phyloP scores from a whole-genome alignment of 1,140 invertebrate species.

The Drosophila ficusphila region DNA sequence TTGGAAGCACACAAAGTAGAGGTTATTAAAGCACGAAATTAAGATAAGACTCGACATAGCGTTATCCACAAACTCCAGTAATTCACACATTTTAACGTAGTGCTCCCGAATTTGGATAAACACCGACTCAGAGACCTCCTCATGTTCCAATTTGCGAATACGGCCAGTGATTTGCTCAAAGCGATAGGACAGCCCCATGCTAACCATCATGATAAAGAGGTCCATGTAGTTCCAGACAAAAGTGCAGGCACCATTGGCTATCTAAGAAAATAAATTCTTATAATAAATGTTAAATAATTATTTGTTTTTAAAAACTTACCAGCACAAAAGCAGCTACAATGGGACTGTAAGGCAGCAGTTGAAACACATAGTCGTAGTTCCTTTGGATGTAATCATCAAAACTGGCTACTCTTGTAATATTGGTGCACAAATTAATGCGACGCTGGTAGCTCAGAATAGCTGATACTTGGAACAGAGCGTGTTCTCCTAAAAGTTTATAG shows the following conservation, averaged over 20 bases:
- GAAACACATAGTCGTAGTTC: conserved; percentile 73
- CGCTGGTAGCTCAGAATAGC: conserved; percentile 44
- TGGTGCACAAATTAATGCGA: conserved; percentile 36
- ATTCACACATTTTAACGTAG: conserved; percentile 86
- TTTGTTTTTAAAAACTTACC: conserved; percentile 47
- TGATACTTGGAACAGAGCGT: conserved; percentile 54
- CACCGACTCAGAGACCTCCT: conserved; percentile 85
- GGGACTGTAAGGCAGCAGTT: conserved; percentile 50
- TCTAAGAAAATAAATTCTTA: conserved; percentile 15
- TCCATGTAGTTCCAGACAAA: conserved; percentile 89
- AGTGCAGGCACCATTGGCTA: conserved; percentile 84
- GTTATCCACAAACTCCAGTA: conserved; percentile 86
- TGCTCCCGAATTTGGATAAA: conserved; percentile 87
- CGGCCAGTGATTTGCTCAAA: conserved; percentile 87
- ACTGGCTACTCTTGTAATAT: conserved; percentile 31
- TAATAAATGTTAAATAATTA: background rate
- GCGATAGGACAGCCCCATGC: conserved; percentile 86
- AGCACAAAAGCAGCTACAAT: conserved; percentile 38
- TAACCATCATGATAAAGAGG: conserved; percentile 87
- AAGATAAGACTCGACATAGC: conserved; percentile 87
- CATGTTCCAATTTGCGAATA: conserved; percentile 57
- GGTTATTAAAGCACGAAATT: conserved; percentile 88
- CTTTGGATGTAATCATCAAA: conserved; percentile 52
- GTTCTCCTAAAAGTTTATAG: conserved; percentile 62
- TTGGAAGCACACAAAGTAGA: conserved; percentile 90